Evolutionary conservation across 2,888 invertebrate genomes (phyloP).

Genomic region (Tortricodes alternella): DNA sequence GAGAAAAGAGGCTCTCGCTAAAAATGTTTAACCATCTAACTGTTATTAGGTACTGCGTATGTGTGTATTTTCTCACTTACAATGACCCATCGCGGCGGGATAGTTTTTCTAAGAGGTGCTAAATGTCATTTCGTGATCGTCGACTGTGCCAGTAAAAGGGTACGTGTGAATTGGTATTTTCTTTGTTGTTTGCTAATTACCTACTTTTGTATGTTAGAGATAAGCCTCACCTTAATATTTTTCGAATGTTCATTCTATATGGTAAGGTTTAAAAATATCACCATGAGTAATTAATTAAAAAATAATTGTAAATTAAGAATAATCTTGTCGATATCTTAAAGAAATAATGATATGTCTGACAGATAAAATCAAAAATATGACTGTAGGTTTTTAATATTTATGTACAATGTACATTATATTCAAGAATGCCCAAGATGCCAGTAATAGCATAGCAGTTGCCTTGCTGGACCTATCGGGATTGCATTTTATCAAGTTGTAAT

Average conservation of each 20-base stretch:
- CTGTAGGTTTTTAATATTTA: slow-evolving; percentile 14
- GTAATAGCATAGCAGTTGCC: slow-evolving; percentile 19
- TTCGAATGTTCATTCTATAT: neutral
- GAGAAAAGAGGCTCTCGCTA: neutral
- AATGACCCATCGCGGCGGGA: slow-evolving; percentile 43
- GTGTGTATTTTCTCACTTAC: slow-evolving; percentile 31
- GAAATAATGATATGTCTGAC: neutral
- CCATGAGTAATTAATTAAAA: neutral
- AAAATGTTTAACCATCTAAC: slow-evolving; percentile 22
- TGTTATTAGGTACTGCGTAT: slow-evolving; percentile 11
- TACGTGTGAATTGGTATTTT: slow-evolving; percentile 63
- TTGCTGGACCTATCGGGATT: slow-evolving; percentile 26
- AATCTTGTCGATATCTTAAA: neutral
- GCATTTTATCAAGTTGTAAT: slow-evolving; percentile 34
- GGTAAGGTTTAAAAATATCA: neutral
- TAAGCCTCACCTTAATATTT: neutral
- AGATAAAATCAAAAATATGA: slow-evolving; percentile 20
- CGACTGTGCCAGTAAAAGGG: slow-evolving; percentile 62
- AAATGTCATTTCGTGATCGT: slow-evolving; percentile 70
- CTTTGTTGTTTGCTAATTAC: slow-evolving; percentile 40
- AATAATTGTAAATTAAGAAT: neutral
- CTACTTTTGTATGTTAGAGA: slow-evolving; percentile 15
- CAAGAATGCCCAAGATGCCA: slow-evolving; percentile 22
- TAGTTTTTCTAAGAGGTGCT: slow-evolving; percentile 63
- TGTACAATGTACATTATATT: slow-evolving; percentile 24